phyloP scores from a whole-genome alignment of 2,888 invertebrate genomes.

The Sminthurinus aureus region DNA sequence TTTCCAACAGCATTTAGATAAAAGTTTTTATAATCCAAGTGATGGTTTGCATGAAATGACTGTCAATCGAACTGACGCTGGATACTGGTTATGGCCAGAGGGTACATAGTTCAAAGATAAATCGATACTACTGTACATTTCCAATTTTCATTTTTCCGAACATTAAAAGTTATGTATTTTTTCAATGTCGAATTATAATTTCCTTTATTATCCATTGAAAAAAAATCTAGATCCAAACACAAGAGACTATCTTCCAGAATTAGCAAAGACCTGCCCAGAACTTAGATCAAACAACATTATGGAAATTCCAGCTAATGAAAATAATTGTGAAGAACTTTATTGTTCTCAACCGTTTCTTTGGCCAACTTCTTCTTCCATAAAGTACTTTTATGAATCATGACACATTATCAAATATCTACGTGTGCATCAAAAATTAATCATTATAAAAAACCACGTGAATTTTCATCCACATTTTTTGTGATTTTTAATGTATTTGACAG shows the following conservation, averaged over 20 bases:
- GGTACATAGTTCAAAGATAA: too few relatives aligned
- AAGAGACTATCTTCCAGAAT: constrained; percentile 44
- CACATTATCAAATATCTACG: not conserved
- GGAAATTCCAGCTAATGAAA: constrained; percentile 46
- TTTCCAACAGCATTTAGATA: constrained; percentile 52
- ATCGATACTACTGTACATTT: too few relatives aligned
- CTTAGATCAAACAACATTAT: constrained; percentile 20
- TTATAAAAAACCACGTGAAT: too few relatives aligned
- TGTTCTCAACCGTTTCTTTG: constrained; percentile 56
- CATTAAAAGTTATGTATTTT: too few relatives aligned
- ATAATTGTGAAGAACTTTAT: constrained; percentile 53
- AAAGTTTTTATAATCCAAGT: constrained; percentile 49
- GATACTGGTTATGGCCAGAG: constrained; percentile 56
- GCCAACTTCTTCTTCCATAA: constrained; percentile 52
- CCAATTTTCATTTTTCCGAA: too few relatives aligned
- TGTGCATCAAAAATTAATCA: not conserved
- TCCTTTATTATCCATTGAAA: too few relatives aligned
- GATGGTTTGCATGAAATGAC: constrained; percentile 6
- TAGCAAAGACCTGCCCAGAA: constrained; percentile 47
- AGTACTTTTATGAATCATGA: constrained; percentile 47
- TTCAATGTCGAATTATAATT: too few relatives aligned
- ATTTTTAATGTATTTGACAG: constrained; percentile 7
- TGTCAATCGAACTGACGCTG: constrained; percentile 47
- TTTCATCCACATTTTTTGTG: too few relatives aligned
- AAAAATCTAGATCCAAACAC: constrained; percentile 56